A percentile compares a stretch with the other conserved stretches of the same genome.
Evolutionary conservation across 1,140 invertebrate genomes (phyloP).

Genomic region (Drosophila pallidifrons): DNA sequence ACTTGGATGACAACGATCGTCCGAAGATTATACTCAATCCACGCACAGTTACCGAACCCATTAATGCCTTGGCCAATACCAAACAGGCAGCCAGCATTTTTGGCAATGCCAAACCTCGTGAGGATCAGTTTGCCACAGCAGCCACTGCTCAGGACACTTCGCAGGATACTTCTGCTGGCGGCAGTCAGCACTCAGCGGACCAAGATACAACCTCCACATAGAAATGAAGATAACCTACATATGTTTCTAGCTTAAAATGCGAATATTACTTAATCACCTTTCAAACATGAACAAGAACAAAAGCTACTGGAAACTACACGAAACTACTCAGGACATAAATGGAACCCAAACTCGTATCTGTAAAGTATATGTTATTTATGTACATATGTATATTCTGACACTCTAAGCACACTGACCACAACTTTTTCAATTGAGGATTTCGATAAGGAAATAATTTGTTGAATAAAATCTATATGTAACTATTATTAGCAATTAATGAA

Average conservation of each 20-base stretch:
- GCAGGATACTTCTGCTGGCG: constrained; percentile 12
- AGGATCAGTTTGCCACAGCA: constrained; percentile 79
- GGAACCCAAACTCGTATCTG: too few relatives aligned
- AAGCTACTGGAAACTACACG: neutral
- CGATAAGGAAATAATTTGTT: neutral
- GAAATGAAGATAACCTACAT: neutral
- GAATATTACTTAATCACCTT: constrained; percentile 47
- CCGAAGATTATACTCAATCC: constrained; percentile 93
- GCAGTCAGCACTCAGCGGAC: constrained; percentile 3
- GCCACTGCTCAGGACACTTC: neutral
- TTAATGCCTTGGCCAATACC: constrained; percentile 93
- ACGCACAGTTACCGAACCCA: constrained; percentile 92
- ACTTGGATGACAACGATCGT: constrained; percentile 88
- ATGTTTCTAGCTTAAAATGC: constrained; percentile 23
- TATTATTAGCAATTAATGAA: neutral
- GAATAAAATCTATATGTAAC: constrained; percentile 18
- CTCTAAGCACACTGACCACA: neutral
- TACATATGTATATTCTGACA: constrained; percentile 7
- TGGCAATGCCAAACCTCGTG: constrained; percentile 93
- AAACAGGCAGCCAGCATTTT: constrained; percentile 93
- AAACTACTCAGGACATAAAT: too few relatives aligned
- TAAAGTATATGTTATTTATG: too few relatives aligned
- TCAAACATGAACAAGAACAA: neutral
- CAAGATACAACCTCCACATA: neutral
- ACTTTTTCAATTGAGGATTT: constrained; percentile 7